phyloP scores from a whole-genome alignment of 2,888 invertebrate genomes.

The Eristalis pertinax region DNA sequence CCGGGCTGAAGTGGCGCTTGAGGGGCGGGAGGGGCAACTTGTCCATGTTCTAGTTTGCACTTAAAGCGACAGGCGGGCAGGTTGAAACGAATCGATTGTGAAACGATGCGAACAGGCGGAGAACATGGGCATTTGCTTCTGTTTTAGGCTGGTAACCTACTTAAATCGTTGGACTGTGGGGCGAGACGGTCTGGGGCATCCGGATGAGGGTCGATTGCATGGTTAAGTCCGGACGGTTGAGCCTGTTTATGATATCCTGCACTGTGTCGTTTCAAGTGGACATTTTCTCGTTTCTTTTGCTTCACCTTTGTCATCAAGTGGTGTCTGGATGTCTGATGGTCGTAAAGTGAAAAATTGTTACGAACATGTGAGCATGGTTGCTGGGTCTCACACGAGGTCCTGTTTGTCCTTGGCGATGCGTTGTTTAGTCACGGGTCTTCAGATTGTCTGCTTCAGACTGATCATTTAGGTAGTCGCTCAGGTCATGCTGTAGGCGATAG shows the following conservation, averaged over 20 bases:
- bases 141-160: not conserved
- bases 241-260: not conserved
- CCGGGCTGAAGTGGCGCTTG: not conserved
- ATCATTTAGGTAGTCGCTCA: no score
- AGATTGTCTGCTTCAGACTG: no score
- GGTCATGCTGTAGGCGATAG: no score
- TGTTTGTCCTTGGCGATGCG: not conserved
- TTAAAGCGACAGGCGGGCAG: not conserved
- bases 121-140: not conserved
- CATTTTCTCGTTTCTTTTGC: not conserved
- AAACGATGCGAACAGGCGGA: not conserved
- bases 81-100: not conserved
- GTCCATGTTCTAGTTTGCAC: constrained; percentile 20
- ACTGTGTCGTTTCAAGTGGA: not conserved
- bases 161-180: not conserved
- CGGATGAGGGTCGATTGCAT: not conserved
- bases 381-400: not conserved
- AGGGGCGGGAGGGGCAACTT: not conserved
- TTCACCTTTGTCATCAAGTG: not conserved
- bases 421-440: no score
- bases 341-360: no score
- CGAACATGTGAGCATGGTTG: not conserved
- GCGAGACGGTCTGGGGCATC: not conserved
- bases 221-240: not conserved
- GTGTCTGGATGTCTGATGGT: not conserved